Base-by-base conservation (phyloP, 2,797 vertebrate genomes). In the Parambassis ranga region DNA sequence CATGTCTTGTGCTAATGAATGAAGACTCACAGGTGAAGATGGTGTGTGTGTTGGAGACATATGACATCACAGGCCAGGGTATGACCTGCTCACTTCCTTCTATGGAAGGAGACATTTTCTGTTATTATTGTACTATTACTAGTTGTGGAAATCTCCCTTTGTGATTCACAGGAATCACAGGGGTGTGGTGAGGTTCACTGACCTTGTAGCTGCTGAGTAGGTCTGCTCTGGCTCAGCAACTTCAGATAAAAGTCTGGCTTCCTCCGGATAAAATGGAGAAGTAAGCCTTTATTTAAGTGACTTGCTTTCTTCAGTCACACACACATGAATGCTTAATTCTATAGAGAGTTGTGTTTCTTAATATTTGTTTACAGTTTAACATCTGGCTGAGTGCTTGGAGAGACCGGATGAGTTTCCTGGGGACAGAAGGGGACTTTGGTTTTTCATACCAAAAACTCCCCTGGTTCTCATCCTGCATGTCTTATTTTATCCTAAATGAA, bases 121-220 rank as follows among this genome's bases (percentile, higher is more conserved):
- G 27, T 47, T 19, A 19, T 30, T 14, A 10, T 11, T 65, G 13
- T 33, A 15, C 65, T 71, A 39, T 75, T 82, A 28, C 30, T 5
- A 6, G 27, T 55, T 14, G 39, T 42, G 51, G 30, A 58, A 69
- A 30, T 36, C 30, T 77, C 48, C 52, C 55, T 43, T 62, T 75
- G 55, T 61, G 51, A 39, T 60, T 83, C 24, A 44, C 27, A 59
- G 61, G 57, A 75, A 43, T 73, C 69, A 41, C 30, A 57, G n/a
- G 76, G 82, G 81, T 79, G 89, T 80, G 86, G 83, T 81, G 41
- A 71, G 59, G 76, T 81, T 86, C 84, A 79, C 2, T 65, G 79
- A 83, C 72, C 80, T 76, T 60, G 32, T 42, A 28, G 43, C 66
- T 79, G 77, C 78, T 85, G 75, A 65, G 57, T 72, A 11, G n/a